phyloP scores from a whole-genome alignment of 1,140 invertebrate species.

The Laupala kohalensis region DNA sequence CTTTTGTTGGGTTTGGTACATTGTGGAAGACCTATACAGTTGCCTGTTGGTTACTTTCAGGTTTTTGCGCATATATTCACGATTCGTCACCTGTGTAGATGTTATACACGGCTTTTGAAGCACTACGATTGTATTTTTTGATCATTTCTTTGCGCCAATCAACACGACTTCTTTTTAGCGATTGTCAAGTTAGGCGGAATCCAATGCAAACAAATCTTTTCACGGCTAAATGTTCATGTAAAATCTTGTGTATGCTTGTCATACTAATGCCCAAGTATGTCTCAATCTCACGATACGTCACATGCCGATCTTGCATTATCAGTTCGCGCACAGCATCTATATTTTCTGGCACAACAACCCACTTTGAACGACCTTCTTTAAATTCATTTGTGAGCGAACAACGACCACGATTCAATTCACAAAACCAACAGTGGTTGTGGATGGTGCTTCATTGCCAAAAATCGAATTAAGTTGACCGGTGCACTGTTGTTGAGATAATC shows the following conservation, averaged over 20 bases:
- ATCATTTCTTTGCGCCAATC: slow-evolving; percentile 9
- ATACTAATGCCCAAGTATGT: slow-evolving; percentile 16
- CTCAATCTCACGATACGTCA: slow-evolving; percentile 20
- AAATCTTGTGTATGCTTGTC: slow-evolving; percentile 19
- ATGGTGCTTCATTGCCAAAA: too few species aligned
- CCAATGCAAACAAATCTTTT: slow-evolving; percentile 3
- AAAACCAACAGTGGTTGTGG: slow-evolving; percentile 1
- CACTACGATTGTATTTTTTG: background rate
- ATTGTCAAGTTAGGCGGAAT: slow-evolving; percentile 11
- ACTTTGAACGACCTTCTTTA: slow-evolving; percentile 20
- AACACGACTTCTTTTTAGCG: slow-evolving; percentile 11
- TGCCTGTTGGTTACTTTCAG: background rate
- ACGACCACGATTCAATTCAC: slow-evolving; percentile 12
- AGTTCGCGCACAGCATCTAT: slow-evolving; percentile 18
- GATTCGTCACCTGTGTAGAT: background rate
- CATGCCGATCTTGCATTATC: slow-evolving; percentile 21
- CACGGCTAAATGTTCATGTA: slow-evolving; percentile 19
- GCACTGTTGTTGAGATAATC: too few species aligned
- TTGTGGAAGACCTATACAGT: background rate
- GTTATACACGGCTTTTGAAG: slow-evolving; percentile 11
- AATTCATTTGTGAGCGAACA: slow-evolving; percentile 15
- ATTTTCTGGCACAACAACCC: slow-evolving; percentile 18
- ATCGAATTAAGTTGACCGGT: too few species aligned
- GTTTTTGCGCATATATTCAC: background rate
- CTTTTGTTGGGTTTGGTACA: background rate